A percentile compares a stretch with the other conserved stretches of the same genome.
Conservation (phyloP, 2,888 invertebrate genomes). For the Troilus luridus region DNA sequence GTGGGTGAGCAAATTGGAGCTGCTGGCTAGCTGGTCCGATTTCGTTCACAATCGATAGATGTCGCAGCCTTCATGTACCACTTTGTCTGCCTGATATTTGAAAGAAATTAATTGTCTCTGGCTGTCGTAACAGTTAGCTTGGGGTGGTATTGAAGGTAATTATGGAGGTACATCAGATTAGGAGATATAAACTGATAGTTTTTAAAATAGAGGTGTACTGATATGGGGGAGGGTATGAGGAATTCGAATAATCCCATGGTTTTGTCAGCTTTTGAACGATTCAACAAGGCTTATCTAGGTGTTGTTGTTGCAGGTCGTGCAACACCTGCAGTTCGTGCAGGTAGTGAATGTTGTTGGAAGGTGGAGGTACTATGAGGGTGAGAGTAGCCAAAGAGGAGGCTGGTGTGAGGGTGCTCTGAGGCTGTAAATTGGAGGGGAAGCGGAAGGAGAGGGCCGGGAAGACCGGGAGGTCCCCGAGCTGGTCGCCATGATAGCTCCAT, state of each 20-base stretch:
- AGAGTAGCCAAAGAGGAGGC: background rate
- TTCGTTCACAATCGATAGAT: slow-evolving; percentile 33
- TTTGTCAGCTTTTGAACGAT: background rate
- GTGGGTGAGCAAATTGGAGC: background rate
- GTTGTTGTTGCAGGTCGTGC: background rate
- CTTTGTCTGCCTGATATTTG: background rate
- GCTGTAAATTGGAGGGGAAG: background rate
- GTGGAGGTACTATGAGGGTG: background rate
- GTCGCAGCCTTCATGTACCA: background rate
- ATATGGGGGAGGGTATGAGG: background rate
- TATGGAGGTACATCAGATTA: too few relatives aligned
- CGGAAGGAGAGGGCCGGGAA: background rate
- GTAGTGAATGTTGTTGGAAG: background rate
- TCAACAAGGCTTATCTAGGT: background rate
- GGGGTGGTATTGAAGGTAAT: too few relatives aligned
- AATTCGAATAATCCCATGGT: background rate
- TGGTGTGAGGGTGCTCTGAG: background rate
- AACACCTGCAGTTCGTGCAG: background rate
- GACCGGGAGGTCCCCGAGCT: background rate
- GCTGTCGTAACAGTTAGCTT: too few relatives aligned
- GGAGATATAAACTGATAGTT: too few relatives aligned
- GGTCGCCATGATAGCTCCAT: slow-evolving; percentile 65
- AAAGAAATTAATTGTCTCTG: background rate
- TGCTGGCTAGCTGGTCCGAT: background rate
- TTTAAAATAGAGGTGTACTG: too few relatives aligned